Conservation (phyloP, 2,113 vertebrate species). For the Oncorhynchus kisutch region DNA sequence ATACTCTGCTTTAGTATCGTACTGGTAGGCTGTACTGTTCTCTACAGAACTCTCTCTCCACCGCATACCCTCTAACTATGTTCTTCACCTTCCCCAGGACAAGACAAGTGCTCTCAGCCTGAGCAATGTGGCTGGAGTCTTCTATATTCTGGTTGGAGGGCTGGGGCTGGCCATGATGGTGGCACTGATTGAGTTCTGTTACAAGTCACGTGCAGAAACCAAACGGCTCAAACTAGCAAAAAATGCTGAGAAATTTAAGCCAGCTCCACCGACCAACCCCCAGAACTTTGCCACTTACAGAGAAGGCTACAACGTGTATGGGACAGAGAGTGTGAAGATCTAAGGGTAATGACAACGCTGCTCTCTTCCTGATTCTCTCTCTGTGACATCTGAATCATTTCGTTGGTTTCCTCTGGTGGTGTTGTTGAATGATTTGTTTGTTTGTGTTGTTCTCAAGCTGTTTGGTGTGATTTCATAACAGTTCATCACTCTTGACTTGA, state of each 20-base stretch:
- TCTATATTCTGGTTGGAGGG: conserved; percentile 99
- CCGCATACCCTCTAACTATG: conserved; percentile 71
- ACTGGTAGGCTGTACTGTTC: conserved; percentile 51
- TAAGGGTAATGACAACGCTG: conserved; percentile 82
- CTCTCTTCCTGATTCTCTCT: not conserved
- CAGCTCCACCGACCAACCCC: conserved; percentile 92
- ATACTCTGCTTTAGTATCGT: not conserved
- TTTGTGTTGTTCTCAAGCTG: conserved; percentile 11
- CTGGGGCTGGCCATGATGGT: conserved; percentile 99
- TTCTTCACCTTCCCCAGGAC: conserved; percentile 95
- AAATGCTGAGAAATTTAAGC: conserved; percentile 99
- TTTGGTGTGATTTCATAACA: conserved; percentile 21
- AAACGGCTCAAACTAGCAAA: conserved; percentile 99
- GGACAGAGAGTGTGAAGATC: conserved; percentile 99
- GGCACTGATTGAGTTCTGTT: conserved; percentile 99
- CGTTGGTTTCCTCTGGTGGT: conserved; percentile 19
- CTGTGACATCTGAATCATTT: conserved; percentile 45
- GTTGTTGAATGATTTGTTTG: conserved; percentile 16
- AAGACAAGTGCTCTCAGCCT: conserved; percentile 99
- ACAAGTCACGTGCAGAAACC: conserved; percentile 98
- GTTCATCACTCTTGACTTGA: conserved; percentile 33
- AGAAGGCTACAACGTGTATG: conserved; percentile 99
- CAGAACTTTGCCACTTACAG: conserved; percentile 99
- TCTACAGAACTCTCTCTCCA: conserved; percentile 62
- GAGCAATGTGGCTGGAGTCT: conserved; percentile 99